A percentile compares a stretch with the other conserved stretches of the same genome.
Conservation (phyloP, 2,888 invertebrate genomes). For the Sipha maydis region DNA sequence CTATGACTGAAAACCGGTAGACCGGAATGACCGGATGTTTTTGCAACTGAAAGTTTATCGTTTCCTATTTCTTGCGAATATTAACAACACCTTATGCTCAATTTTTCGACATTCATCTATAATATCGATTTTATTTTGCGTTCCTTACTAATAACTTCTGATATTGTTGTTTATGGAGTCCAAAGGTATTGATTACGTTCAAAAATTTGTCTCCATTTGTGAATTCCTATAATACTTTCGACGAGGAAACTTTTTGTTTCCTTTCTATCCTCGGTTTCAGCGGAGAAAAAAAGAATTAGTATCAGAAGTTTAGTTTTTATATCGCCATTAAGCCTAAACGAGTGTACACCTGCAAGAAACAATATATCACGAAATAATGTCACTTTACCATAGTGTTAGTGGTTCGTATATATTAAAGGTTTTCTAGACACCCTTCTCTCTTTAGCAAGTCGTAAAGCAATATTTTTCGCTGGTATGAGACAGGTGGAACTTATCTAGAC, state of each 20-base stretch:
- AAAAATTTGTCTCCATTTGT: neutral
- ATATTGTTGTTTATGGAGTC: neutral
- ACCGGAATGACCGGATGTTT: slow-evolving; percentile 52
- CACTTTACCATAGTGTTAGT: neutral
- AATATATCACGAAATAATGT: slow-evolving; percentile 35
- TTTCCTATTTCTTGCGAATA: slow-evolving; percentile 42
- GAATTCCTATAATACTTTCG: neutral
- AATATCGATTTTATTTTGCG: slow-evolving; percentile 8
- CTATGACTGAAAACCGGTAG: slow-evolving; percentile 21
- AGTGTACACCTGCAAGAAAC: slow-evolving; percentile 1
- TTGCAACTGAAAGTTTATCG: slow-evolving; percentile 48
- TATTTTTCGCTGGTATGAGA: slow-evolving; percentile 40
- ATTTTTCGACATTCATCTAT: neutral
- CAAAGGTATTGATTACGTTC: neutral
- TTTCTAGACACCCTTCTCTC: slow-evolving; percentile 22
- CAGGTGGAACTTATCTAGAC: slow-evolving; percentile 51
- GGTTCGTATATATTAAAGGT: slow-evolving; percentile 29
- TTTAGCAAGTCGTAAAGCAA: slow-evolving; percentile 27
- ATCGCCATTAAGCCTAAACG: slow-evolving; percentile 20
- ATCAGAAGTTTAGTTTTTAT: slow-evolving; percentile 37
- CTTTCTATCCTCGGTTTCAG: neutral
- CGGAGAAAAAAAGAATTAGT: slow-evolving; percentile 3
- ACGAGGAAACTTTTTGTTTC: slow-evolving; percentile 3
- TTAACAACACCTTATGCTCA: slow-evolving; percentile 31
- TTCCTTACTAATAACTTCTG: neutral